Evolutionary conservation across 2,797 vertebrate genomes (phyloP).

Genomic region (Ctenosaura bakeri): DNA sequence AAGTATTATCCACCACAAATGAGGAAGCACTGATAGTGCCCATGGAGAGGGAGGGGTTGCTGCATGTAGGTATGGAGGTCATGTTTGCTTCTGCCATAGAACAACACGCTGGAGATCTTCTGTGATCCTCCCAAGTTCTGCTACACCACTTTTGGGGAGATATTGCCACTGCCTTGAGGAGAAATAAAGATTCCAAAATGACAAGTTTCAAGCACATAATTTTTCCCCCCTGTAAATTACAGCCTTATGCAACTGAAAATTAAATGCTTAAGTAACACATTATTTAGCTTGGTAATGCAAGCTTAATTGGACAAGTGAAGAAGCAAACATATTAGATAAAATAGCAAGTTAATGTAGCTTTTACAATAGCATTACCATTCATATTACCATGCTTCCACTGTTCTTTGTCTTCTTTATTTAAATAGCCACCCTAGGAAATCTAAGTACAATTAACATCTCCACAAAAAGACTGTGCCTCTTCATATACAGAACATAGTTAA

Average conservation of each 20-base stretch:
- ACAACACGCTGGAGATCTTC: neutral
- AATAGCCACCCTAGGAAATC: neutral
- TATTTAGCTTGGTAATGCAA: conserved; percentile 50
- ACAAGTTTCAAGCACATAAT: neutral
- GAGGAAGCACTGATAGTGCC: neutral
- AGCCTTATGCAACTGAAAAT: conserved; percentile 45
- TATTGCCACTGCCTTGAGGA: neutral
- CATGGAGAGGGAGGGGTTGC: neutral
- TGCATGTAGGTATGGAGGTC: neutral
- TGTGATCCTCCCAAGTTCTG: neutral
- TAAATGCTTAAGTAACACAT: conserved; percentile 53
- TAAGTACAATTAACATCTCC: neutral
- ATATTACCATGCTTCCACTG: conserved; percentile 12
- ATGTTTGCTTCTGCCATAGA: neutral
- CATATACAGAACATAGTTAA: conserved; percentile 8
- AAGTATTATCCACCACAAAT: neutral
- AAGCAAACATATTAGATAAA: conserved; percentile 53
- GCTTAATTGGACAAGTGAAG: conserved; percentile 56
- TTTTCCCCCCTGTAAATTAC: conserved; percentile 19
- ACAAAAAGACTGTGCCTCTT: neutral
- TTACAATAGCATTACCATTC: conserved; percentile 49
- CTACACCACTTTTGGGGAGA: neutral
- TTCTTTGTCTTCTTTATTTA: conserved; percentile 19
- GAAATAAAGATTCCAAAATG: neutral
- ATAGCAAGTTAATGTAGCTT: conserved; percentile 38